Conservation (phyloP, 2,888 invertebrate species). For the Drosophila maculinotata region DNA sequence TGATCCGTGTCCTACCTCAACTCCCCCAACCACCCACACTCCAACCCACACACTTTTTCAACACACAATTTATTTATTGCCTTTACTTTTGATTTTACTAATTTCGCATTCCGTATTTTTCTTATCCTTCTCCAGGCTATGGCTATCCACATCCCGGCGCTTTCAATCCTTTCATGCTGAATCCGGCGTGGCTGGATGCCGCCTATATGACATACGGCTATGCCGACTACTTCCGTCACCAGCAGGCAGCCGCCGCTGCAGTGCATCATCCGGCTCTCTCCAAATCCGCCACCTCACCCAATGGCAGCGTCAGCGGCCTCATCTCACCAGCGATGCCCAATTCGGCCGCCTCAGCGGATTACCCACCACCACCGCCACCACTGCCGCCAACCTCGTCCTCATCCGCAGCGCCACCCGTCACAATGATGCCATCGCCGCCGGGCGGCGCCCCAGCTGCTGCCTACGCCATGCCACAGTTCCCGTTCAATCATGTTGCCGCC, state of each 20-base stretch:
- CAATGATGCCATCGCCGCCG: slow-evolving; percentile 87
- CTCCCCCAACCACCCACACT: background rate
- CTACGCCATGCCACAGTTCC: slow-evolving; percentile 86
- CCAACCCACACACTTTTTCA: background rate
- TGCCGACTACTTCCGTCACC: slow-evolving; percentile 89
- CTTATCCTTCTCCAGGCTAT: slow-evolving; percentile 89
- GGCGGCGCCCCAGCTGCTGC: slow-evolving; percentile 70
- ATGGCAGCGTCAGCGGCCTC: slow-evolving; percentile 68
- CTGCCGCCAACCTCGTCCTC: slow-evolving; percentile 14
- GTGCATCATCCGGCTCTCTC: slow-evolving; percentile 87
- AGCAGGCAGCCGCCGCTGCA: slow-evolving; percentile 85
- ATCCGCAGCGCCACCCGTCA: slow-evolving; percentile 52
- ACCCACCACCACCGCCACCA: slow-evolving; percentile 47
- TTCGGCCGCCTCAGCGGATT: slow-evolving; percentile 44
- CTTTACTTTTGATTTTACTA: slow-evolving; percentile 11
- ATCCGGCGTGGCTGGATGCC: slow-evolving; percentile 94
- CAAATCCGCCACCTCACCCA: slow-evolving; percentile 86
- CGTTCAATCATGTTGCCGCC: slow-evolving; percentile 85
- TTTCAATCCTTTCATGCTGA: slow-evolving; percentile 92
- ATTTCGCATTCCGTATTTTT: no score
- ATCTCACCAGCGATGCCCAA: slow-evolving; percentile 47
- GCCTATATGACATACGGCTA: slow-evolving; percentile 92
- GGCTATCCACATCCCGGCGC: slow-evolving; percentile 92
- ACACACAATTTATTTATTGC: background rate
- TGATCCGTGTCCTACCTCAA: background rate